Evolutionary conservation across 2,888 invertebrate species (phyloP).

Genomic region (Drosophila meridiana): DNA sequence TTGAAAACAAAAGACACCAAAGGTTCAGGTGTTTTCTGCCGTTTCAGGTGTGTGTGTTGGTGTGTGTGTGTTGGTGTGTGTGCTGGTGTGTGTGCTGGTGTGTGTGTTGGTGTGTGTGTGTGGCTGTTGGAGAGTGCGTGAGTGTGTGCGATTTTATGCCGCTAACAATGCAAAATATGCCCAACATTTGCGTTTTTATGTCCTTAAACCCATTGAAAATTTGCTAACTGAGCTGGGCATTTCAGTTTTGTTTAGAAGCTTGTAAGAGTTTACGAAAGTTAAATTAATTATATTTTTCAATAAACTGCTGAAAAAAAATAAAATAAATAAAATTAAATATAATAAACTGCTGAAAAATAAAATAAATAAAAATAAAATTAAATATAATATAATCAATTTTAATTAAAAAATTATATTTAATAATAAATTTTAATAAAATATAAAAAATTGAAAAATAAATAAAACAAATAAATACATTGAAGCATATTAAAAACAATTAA

Average conservation of each 20-base stretch:
- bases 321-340: too few species aligned
- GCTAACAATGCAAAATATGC: constrained; percentile 76
- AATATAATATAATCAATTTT: too few species aligned
- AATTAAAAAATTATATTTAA: too few species aligned
- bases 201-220: constrained; percentile 6
- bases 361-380: too few species aligned
- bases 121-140: constrained; percentile 23
- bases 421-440: too few species aligned
- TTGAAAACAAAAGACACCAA: constrained; percentile 73
- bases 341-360: too few species aligned
- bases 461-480: too few species aligned
- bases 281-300: too few species aligned
- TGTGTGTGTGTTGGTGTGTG: constrained; percentile 7
- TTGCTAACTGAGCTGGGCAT: not conserved
- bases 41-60: constrained; percentile 21
- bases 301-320: too few species aligned
- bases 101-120: constrained; percentile 23
- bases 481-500: too few species aligned
- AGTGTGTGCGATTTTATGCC: constrained; percentile 65
- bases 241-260: not conserved
- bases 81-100: constrained; percentile 17
- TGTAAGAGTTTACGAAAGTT: not conserved
- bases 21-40: constrained; percentile 35
- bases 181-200: constrained; percentile 66
- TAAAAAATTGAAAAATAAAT: too few species aligned